Base-by-base conservation (phyloP, 1,140 invertebrate species). In the Tachypleus tridentatus region DNA sequence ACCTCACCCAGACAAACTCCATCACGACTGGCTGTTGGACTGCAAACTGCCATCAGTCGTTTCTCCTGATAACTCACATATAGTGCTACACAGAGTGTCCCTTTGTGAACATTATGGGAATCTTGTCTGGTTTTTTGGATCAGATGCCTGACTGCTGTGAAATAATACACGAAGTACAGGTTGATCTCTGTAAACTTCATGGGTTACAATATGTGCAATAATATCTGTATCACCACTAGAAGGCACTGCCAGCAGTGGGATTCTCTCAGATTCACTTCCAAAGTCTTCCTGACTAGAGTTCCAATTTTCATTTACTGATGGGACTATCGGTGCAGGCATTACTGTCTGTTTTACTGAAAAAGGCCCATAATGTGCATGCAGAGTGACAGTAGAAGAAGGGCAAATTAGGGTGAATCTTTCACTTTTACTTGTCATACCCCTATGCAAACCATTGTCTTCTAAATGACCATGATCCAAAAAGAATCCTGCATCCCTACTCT, bases 91-190 rank as follows among this genome's bases (percentile, higher is more conserved):
- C 70, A 71, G 1, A 66, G 54, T n/a, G 58, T 52, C 5, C 57
- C 82, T 7, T 89, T 87, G 70, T 71, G 71, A 57, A 68, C 67
- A 29, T 66, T 70, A 65, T 67, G 69, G 29, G 29, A 29, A 29
- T 29, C 29, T 64, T 82, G 79, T 7, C 80, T 76, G 8, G 78
- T 51, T 61, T 87, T n/a, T 85, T 68, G 72, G 64, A 9, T 70
- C 72, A 49, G 62, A 58, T 9, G 64, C 59, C 58, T 60, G 61
- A n/a, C 54, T 57, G 70, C 72, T 66, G 29, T 96, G 92, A 74
- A 95, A 94, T 2, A 96, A 80, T 0, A 94, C 91, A 52, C 91
- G 77, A 1, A 95, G 76, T 3, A 94, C 87, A 0, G 92, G 92
- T 7, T 86, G 86, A 73, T 94, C 91, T 49, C 90, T 81, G 3